Conservation (phyloP, 2,113 vertebrate genomes). For the Myiozetetes cayanensis region DNA sequence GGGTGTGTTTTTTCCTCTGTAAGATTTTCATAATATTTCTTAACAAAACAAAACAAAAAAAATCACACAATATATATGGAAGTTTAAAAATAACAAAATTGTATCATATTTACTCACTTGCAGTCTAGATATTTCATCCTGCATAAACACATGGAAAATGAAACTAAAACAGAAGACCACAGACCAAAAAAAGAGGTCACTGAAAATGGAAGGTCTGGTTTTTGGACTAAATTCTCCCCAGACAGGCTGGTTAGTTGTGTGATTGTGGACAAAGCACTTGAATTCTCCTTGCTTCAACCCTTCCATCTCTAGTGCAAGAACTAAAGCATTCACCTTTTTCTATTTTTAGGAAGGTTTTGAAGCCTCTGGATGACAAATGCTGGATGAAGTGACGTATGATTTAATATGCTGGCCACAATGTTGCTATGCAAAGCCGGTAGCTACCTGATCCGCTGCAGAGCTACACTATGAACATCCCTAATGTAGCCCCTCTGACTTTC, state of each 20-base stretch:
- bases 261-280: background rate
- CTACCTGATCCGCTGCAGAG: constrained; percentile 29
- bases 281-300: background rate
- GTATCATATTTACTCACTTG: background rate
- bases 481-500: background rate
- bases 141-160: background rate
- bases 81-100: background rate
- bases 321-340: background rate
- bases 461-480: background rate
- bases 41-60: no score
- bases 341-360: background rate
- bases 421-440: constrained; percentile 4
- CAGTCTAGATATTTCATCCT: background rate
- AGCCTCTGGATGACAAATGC: background rate
- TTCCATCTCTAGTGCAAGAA: background rate
- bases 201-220: background rate
- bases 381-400: background rate
- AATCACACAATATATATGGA: background rate
- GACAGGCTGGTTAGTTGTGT: background rate
- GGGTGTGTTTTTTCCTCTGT: background rate
- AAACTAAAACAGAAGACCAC: background rate
- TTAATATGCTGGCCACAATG: background rate
- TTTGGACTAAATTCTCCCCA: background rate
- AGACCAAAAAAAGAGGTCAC: background rate
- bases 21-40: background rate